Percentiles rank a stretch among this genome's conserved stretches.
Conservation (phyloP, 2,113 vertebrate species). For the Australoheros scitulus region DNA sequence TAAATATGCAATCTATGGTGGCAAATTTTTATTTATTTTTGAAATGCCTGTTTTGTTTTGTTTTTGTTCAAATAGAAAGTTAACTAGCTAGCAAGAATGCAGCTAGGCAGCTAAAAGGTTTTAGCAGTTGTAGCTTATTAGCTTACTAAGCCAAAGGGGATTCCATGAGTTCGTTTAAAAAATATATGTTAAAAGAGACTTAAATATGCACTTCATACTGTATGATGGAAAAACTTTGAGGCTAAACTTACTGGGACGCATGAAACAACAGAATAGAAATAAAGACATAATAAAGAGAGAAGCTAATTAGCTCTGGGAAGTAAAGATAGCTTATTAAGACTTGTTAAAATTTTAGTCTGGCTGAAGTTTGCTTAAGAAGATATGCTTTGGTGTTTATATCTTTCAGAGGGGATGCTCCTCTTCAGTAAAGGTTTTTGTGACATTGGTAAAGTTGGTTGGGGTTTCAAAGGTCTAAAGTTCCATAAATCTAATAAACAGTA, state of each 20-base stretch:
- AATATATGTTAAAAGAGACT: neutral
- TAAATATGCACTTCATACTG: neutral
- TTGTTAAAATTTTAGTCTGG: neutral
- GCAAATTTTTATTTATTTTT: neutral
- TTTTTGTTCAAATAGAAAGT: neutral
- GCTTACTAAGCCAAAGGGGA: neutral
- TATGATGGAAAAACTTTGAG: neutral
- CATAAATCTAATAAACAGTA: neutral
- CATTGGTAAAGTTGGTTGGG: neutral
- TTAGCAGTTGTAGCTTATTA: neutral
- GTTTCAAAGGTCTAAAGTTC: rapidly evolving
- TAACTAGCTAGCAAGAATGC: neutral
- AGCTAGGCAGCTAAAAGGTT: neutral
- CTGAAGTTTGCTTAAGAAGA: neutral
- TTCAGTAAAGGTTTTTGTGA: rapidly evolving
- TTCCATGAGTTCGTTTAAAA: rapidly evolving
- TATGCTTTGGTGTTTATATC: neutral
- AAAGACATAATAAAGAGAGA: neutral
- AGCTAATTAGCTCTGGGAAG: neutral
- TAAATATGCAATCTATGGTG: neutral
- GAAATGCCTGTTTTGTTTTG: neutral
- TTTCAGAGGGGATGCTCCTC: neutral
- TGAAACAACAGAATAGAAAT: rapidly evolving
- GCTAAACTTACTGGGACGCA: neutral
- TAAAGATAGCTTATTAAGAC: too few relatives aligned